Evolutionary conservation across 2,888 invertebrate species (phyloP).

Genomic region (Hoplodrina ambigua): DNA sequence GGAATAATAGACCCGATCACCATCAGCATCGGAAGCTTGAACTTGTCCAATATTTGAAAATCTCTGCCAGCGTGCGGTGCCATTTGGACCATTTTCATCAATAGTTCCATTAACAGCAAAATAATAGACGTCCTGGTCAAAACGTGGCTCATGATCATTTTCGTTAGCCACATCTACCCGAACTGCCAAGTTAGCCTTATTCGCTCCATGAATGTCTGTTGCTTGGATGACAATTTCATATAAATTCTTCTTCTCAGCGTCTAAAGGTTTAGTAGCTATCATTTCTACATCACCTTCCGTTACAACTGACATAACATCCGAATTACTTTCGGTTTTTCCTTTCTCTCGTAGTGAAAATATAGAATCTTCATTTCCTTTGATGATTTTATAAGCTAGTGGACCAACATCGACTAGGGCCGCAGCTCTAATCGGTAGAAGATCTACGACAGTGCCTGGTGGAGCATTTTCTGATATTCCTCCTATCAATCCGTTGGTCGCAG

Average conservation of each 20-base stretch:
- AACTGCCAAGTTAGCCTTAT: constrained; percentile 95
- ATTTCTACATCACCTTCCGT: constrained; percentile 93
- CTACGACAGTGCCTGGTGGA: constrained; percentile 93
- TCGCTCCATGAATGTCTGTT: constrained; percentile 94
- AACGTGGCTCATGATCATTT: constrained; percentile 97
- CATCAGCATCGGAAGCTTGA: constrained; percentile 96
- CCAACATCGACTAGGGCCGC: constrained; percentile 92
- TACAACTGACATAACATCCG: constrained; percentile 88
- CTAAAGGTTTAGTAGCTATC: constrained; percentile 94
- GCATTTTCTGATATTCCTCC: constrained; percentile 95
- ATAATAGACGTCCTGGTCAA: constrained; percentile 94
- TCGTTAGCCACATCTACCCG: constrained; percentile 95
- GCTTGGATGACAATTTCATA: constrained; percentile 95
- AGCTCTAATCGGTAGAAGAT: constrained; percentile 93
- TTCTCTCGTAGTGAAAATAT: constrained; percentile 94
- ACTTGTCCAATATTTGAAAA: constrained; percentile 96
- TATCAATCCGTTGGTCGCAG: constrained; percentile 91
- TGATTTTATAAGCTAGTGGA: constrained; percentile 94
- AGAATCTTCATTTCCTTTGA: constrained; percentile 93
- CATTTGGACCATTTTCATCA: constrained; percentile 90
- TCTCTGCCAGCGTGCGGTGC: constrained; percentile 92
- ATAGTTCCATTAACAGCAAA: constrained; percentile 93
- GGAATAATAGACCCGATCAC: constrained; percentile 97
- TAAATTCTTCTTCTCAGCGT: constrained; percentile 93
- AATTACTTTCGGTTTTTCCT: constrained; percentile 80